Percentiles rank a stretch among this genome's conserved stretches.
phyloP scores from a whole-genome alignment of 92 coral and sea anemone genomes.

The Zoanthus sociatus region DNA sequence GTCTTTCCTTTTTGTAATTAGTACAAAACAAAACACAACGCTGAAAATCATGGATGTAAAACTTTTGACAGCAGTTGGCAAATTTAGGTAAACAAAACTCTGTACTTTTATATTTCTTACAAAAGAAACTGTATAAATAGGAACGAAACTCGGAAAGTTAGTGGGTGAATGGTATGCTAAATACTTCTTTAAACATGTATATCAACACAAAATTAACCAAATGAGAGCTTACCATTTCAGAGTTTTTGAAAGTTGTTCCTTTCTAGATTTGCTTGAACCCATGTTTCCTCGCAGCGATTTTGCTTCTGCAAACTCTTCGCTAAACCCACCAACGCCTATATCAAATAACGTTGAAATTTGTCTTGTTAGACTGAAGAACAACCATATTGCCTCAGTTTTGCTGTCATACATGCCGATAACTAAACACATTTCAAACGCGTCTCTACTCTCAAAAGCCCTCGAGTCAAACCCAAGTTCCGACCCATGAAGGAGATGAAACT shows the following conservation, averaged over 20 bases:
- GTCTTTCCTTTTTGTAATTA: neutral
- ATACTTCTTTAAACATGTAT: neutral
- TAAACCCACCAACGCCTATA: slow-evolving; percentile 38
- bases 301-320: slow-evolving; percentile 58
- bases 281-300: slow-evolving; percentile 54
- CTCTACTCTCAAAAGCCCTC: neutral
- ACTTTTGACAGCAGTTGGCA: neutral
- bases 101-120: neutral
- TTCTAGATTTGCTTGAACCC: slow-evolving; percentile 70
- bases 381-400: neutral
- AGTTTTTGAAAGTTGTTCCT: slow-evolving; percentile 84
- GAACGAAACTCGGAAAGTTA: neutral
- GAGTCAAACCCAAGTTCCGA: neutral
- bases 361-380: neutral
- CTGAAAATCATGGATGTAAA: neutral
- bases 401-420: slow-evolving; percentile 4
- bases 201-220: neutral
- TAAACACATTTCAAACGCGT: slow-evolving; percentile 7
- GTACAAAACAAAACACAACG: neutral
- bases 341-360: slow-evolving; percentile 5
- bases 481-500: neutral
- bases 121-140: neutral
- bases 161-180: slow-evolving; percentile 26
- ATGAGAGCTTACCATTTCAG: slow-evolving; percentile 67
- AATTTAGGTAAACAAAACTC: neutral